Base-by-base conservation (phyloP, 2,888 invertebrate genomes). In the Rotaria macrura region DNA sequence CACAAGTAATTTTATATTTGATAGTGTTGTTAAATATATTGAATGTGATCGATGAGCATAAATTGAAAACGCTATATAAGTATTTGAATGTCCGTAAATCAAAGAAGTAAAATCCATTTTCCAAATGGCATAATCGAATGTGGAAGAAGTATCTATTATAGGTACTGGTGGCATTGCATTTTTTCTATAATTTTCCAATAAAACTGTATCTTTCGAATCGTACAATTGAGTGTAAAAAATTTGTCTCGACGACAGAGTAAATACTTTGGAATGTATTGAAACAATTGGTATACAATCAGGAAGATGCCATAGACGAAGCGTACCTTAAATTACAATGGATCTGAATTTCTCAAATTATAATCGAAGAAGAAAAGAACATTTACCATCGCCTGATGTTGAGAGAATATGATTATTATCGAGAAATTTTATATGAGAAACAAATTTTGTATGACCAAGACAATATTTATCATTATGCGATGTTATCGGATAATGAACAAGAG, bases 401-500 rank as follows among this genome's bases (percentile, higher is more conserved):
- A 85, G 7, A n/a, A 85, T 5, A 52, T 20, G 57, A 34, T 38
- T 17, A 47, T 85, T 49, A 84, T 85, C 54, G 49, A 85, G 14
- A 49, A 85, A 49, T 40, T 85, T 84, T 47, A 84, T n/a, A 49
- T 85, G 83, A 40, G 54, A 49, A 7, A 85, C 84, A 84, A 85
- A 84, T 34, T 85, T 54, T 52, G 40, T 65, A 49, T 86, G 86
- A 40, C 74, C 85, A 40, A 86, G 47, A n/a, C 74, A 83, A 85
- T 83, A 85, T 1, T 43, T 93, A 87, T 94, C 92, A 88, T 96
- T 95, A 89, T 94, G 94, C 89, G 95, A 95, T 20, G 94, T 93
- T 88, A 95, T 94, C 0, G 96, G 96, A 91, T 93, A 96, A 89
- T 93, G 93, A 0, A 95, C 95, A 1, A 96, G 93, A 87, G 94